Percentiles rank a stretch among this genome's conserved stretches.
Conservation (phyloP, 1,140 invertebrate species). For the Caenorhabditis brenneri region DNA sequence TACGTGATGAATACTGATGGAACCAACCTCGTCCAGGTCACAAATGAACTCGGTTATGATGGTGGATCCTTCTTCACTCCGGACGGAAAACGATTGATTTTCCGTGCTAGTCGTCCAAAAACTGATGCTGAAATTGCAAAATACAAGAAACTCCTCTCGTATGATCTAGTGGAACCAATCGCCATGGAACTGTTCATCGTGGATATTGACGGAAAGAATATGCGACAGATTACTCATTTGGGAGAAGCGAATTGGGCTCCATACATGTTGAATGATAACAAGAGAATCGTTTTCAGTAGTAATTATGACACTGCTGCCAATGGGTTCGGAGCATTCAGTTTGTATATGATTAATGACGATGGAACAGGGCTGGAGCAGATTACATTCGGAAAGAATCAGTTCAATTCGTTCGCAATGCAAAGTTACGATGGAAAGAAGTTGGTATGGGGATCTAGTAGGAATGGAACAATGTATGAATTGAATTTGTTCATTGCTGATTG, state of each 20-base stretch:
- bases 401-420: slow-evolving; percentile 62
- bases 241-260: slow-evolving; percentile 62
- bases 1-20: slow-evolving; percentile 60
- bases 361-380: slow-evolving; percentile 60
- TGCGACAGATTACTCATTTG: slow-evolving; percentile 58
- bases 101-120: slow-evolving; percentile 60
- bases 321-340: slow-evolving; percentile 58
- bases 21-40: slow-evolving; percentile 53
- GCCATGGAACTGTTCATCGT: slow-evolving; percentile 60
- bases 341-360: slow-evolving; percentile 59
- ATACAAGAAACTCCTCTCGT: slow-evolving; percentile 56
- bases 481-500: slow-evolving; percentile 63
- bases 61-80: slow-evolving; percentile 63
- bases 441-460: slow-evolving; percentile 57
- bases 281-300: slow-evolving; percentile 53
- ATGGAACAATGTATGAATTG: slow-evolving; percentile 54
- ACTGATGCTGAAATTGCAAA: slow-evolving; percentile 53
- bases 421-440: slow-evolving; percentile 57
- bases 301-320: slow-evolving; percentile 52
- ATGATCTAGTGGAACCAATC: slow-evolving; percentile 59
- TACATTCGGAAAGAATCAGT: slow-evolving; percentile 54
- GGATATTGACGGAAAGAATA: slow-evolving; percentile 56
- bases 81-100: slow-evolving; percentile 59
- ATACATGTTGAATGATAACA: slow-evolving; percentile 62
- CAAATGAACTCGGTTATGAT: slow-evolving; percentile 59